These are phyloP conservation scores for Anthrax anthrax DNA, from an alignment of 2,888 invertebrate genomes.

Conservation along the genomic window DNA sequence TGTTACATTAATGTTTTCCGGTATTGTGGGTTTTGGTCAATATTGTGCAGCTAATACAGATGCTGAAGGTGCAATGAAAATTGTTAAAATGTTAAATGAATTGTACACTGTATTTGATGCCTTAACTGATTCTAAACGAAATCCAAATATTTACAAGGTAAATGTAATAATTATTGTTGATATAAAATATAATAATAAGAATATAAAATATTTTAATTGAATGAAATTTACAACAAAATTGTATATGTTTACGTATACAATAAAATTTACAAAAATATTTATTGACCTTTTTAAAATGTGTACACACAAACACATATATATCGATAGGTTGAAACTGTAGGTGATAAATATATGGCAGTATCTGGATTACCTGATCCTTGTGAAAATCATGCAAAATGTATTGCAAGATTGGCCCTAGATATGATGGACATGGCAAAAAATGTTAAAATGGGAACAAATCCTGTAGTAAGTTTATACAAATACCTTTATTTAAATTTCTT, in stretches of 20 bases:
- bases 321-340: conserved; percentile 84
- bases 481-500: no score
- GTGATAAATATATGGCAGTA: conserved; percentile 97
- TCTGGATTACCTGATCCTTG: conserved; percentile 89
- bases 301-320: no score
- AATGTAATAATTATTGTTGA: conserved; percentile 3
- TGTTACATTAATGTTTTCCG: conserved; percentile 87
- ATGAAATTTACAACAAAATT: not conserved
- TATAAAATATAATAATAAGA: not conserved
- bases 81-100: conserved; percentile 84
- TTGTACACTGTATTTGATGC: conserved; percentile 90
- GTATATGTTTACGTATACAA: no score
- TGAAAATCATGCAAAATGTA: conserved; percentile 78
- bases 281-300: no score
- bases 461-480: conserved; percentile 64
- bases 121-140: conserved; percentile 79
- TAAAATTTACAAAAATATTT: no score
- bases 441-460: conserved; percentile 73
- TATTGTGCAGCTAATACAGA: conserved; percentile 86
- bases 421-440: conserved; percentile 90
- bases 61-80: conserved; percentile 88
- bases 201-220: not conserved
- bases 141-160: conserved; percentile 92
- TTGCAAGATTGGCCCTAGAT: conserved; percentile 77
- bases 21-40: conserved; percentile 81